Base-by-base conservation (phyloP, 1,140 invertebrate genomes). In the Drosophila nikananu region DNA sequence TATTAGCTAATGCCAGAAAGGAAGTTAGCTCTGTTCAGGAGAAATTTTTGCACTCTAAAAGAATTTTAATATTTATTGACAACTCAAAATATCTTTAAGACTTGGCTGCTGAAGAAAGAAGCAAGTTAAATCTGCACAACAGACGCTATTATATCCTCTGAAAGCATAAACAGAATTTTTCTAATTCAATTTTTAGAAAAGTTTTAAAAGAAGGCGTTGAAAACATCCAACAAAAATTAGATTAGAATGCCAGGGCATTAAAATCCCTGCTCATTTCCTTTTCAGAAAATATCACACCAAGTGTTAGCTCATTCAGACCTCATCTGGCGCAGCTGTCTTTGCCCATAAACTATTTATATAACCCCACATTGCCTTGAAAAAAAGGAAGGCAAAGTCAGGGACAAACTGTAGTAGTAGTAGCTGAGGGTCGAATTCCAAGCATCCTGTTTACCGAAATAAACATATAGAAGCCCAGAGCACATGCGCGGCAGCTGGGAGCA, bases 371-470 rank as follows among this genome's bases (percentile, higher is more conserved):
- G 35, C 46, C 30, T 27, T 27, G 66, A 32, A 52, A 46, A 30
- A 52, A 55, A 27, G 48, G 67, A 39, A 44, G 37, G 46, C 61
- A 64, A 60, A 60, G 37, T 63, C 32, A 27, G 44, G 23, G 44
- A 25, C 58, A 30, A n/a, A 27, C 39, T 8, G 19, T 61, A 5
- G 42, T n/a, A 17, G 46, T 49, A 23, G 32, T 37, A 32, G 37
- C 32, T 32, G 19, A 70, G 66, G 67, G 61, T 70, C 62, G 48
- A 42, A 66, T 66, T 67, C 67, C 49, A 23, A 42, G 63, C 67
- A 71, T 71, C 67, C 63, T 71, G 67, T 71, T 68, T 71, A 71
- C 63, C n/a, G 49, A 44, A 52, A 55, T 55, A 74, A 32, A 60
- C 25, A 73, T 41, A 35, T 30, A n/a, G 17, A 23, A 63, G 1